phyloP scores from a whole-genome alignment of 2,797 vertebrate species.

The Sebastes diaconus region DNA sequence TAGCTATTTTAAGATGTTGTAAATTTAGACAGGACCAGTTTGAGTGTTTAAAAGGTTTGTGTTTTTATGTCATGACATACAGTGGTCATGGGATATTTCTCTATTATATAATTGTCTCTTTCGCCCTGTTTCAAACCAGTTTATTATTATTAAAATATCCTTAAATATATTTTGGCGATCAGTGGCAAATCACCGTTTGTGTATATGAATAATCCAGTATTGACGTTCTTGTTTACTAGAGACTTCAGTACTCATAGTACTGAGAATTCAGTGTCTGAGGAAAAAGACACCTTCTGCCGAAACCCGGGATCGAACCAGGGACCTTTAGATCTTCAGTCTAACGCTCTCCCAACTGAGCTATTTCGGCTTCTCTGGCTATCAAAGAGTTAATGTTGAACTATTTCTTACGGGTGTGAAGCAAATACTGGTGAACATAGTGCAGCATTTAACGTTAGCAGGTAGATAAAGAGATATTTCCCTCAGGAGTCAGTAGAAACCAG shows the following conservation, averaged over 20 bases:
- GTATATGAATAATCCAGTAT: not conserved
- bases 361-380: rapidly evolving
- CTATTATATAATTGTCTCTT: not conserved
- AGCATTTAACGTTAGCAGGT: not conserved
- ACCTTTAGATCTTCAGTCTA: slow-evolving; percentile 77
- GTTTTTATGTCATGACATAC: too few species aligned
- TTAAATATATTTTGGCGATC: too few species aligned
- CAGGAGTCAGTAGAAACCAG: not conserved
- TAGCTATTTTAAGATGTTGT: not conserved
- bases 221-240: not conserved
- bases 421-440: not conserved
- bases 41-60: too few species aligned
- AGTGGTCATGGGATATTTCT: too few species aligned
- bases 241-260: not conserved
- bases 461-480: not conserved
- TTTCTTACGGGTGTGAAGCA: rapidly evolving
- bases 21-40: too few species aligned
- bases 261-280: not conserved
- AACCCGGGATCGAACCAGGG: slow-evolving; percentile 68
- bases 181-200: not conserved
- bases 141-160: not conserved
- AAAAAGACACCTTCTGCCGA: slow-evolving; percentile 27
- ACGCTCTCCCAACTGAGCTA: slow-evolving; percentile 74
- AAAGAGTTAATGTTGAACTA: rapidly evolving
- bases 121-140: not conserved